These are phyloP conservation scores for Chroicocephalus ridibundus DNA, from an alignment of 2,113 vertebrate species.

Conservation along the genomic window DNA sequence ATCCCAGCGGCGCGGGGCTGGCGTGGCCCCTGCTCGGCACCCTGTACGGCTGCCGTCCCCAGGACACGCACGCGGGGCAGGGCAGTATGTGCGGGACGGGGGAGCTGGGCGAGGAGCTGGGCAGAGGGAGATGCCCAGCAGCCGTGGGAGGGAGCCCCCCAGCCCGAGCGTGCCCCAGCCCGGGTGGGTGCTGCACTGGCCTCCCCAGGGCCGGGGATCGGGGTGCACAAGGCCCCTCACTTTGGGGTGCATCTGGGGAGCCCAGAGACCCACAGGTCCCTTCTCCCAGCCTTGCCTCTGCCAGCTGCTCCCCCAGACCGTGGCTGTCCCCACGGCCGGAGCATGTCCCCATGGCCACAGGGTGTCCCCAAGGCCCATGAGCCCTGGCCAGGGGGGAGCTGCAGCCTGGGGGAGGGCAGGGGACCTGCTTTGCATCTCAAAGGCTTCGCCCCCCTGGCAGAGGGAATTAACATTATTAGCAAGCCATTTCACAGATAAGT, in stretches of 20 bases:
- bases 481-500: slow-evolving; percentile 35
- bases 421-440: slow-evolving; percentile 45
- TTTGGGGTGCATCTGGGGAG: background rate
- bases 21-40: background rate
- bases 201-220: background rate
- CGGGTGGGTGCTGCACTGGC: background rate
- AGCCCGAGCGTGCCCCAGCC: background rate
- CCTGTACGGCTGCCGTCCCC: too few relatives aligned
- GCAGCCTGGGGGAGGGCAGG: background rate
- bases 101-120: background rate
- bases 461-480: slow-evolving; percentile 48
- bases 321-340: background rate
- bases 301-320: background rate
- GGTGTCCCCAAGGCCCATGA: background rate
- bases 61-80: background rate
- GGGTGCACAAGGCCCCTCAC: background rate
- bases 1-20: accelerated
- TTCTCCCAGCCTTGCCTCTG: background rate
- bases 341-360: too few relatives aligned
- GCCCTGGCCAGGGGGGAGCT: background rate
- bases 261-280: background rate
- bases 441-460: background rate
- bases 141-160: background rate
- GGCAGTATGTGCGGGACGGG: background rate
- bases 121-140: accelerated